Base-by-base conservation (phyloP, 2,797 vertebrate genomes). In the Hoplostethus mediterraneus region DNA sequence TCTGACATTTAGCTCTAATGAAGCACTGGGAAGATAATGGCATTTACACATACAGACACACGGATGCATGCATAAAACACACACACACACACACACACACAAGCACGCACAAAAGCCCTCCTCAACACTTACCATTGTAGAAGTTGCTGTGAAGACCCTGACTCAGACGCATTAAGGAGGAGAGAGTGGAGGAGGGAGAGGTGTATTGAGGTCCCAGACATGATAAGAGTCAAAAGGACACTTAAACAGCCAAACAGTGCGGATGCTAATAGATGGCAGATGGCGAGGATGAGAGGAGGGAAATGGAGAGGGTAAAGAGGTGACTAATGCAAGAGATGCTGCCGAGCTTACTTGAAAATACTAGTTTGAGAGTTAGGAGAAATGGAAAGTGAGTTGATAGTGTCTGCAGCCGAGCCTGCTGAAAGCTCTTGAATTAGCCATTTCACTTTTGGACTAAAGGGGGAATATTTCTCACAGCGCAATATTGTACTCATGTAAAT, bases 1-100 rank as follows among this genome's bases (percentile, higher is more conserved):
- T 90, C 77, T 94, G 93, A 94, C 93, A 94, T 95, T 94, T 93
- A 70, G 79, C 89, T 89, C 84, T 87, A 89, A 92, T 86, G 81
- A 92, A 90, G 81, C 33, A 74, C 71, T 62, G 68, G 72, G 81
- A 82, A 86, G 89, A 86, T 87, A 93, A 91, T 89, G 82, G 86
- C 72, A 86, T 80, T 81, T 70, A 83, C 74, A 74, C 67, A 25
- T 30, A 60, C 66, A 73, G 57, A 76, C 65, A 51, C 55, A 25
- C 65, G 38, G 59, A 58, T 73, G 75, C 66, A 74, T 63, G 66
- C 70, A 84, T 45, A 79, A 42, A 57, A 71, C 47, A 68, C 9
- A 62, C 54, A 71, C 48, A 42, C 47, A 68, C 62, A 74, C 28
- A n/a, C 70, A 63, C 63, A 40, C 21, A 61, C 59, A 81, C 59